Base-by-base conservation (phyloP, 2,797 vertebrate species). In the Chaetodon trifasciatus region DNA sequence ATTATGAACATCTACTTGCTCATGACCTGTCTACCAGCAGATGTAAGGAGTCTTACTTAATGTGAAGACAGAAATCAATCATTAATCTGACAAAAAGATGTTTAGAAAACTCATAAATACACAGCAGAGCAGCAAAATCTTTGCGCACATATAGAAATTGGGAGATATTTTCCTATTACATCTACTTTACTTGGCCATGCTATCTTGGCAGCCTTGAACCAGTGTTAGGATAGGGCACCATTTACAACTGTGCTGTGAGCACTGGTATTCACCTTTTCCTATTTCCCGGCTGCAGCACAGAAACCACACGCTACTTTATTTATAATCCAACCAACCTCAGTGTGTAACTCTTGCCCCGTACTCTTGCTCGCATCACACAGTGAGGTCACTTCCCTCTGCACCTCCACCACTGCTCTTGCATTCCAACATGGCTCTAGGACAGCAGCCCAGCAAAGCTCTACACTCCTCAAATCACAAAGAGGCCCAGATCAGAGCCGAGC, bases 371-470 rank as follows among this genome's bases (percentile, higher is more conserved):
- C 94, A 95, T 95, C 94, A 96, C 92, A 95, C 91, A 82, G 88
- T 73, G 86, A 91, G 95, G 94, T 96, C 94, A 92, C 87, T 89
- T 94, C 89, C 92, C 93, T 93, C 93, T 93, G 91, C 92, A 92
- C 93, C 92, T 91, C 92, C 88, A 93, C 86, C 82, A 79, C 90
- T 89, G 85, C 93, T 92, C 92, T 86, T 88, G 92, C 92, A 93
- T 95, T 95, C 92, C 93, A 95, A 93, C 93, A 95, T 95, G 94
- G 95, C 95, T 95, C 93, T 94, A 96, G 95, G 95, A 96, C 91
- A 94, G 94, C 92, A 92, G 91, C 93, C 89, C 81, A 78, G 92
- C 91, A 86, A 92, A 94, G 86, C 88, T 89, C 89, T 87, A 70
- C 89, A 92, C 92, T 94, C 87, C 86, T 85, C 89, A 90, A 92